These are phyloP conservation scores for Agrochola circellaris DNA, from an alignment of 2,888 invertebrate genomes.

Conservation along the genomic window DNA sequence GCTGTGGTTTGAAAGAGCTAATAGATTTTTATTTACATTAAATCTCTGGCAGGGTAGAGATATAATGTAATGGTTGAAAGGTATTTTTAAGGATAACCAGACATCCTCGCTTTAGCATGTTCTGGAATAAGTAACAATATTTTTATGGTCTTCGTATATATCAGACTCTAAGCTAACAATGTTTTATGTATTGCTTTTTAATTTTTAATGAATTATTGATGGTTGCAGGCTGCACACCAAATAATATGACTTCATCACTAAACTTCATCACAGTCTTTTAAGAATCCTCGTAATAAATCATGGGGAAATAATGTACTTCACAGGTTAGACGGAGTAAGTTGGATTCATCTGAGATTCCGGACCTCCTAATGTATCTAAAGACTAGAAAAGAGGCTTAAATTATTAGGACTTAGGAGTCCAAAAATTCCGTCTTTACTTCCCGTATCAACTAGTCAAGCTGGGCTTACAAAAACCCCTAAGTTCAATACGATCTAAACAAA, in stretches of 20 bases:
- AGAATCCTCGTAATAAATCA: background rate
- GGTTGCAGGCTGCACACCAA: background rate
- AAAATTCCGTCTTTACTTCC: background rate
- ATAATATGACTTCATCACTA: background rate
- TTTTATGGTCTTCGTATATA: background rate
- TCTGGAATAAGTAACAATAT: background rate
- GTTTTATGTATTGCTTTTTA: background rate
- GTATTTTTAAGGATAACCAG: background rate
- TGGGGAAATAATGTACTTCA: background rate
- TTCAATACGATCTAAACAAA: background rate
- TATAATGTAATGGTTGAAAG: background rate
- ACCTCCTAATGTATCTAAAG: background rate
- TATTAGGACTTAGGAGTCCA: background rate
- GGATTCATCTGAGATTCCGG: background rate
- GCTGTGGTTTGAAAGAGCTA: background rate
- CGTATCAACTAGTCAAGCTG: background rate
- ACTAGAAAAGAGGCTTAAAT: background rate
- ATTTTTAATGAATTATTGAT: background rate
- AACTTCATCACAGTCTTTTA: background rate
- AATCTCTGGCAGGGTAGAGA: background rate
- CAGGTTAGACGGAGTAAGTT: background rate
- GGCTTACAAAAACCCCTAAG: background rate
- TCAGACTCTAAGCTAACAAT: background rate
- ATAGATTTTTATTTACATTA: constrained; percentile 7
- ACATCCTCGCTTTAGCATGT: background rate